These are phyloP conservation scores for Hyposoter didymator DNA, from an alignment of 2,888 invertebrate genomes.

Conservation along the genomic window DNA sequence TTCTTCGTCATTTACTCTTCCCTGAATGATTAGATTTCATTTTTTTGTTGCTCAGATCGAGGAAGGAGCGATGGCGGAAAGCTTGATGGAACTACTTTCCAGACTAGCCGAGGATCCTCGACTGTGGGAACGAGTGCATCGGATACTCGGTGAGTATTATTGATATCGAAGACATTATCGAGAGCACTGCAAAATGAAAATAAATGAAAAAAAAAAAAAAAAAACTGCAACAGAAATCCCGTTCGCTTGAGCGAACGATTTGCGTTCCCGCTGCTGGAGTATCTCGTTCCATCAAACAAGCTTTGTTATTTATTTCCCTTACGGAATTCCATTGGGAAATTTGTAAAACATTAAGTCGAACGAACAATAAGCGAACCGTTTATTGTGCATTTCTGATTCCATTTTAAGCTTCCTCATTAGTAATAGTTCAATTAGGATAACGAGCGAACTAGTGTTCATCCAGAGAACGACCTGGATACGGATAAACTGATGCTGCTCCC, in stretches of 20 bases:
- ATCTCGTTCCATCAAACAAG: neutral
- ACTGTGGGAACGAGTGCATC: slow-evolving; percentile 77
- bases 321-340: slow-evolving; percentile 40
- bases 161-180: slow-evolving; percentile 26
- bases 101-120: slow-evolving; percentile 79
- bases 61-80: slow-evolving; percentile 72
- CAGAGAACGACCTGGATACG: slow-evolving; percentile 10
- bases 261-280: neutral
- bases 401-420: slow-evolving; percentile 51
- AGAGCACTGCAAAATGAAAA: slow-evolving; percentile 14
- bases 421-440: slow-evolving; percentile 63
- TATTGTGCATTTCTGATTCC: slow-evolving; percentile 39
- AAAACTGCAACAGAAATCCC: neutral
- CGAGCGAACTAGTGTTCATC: slow-evolving; percentile 43
- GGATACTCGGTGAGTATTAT: slow-evolving; percentile 79
- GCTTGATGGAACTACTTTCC: slow-evolving; percentile 77
- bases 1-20: neutral
- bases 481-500: neutral
- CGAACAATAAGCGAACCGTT: neutral
- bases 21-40: neutral
- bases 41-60: slow-evolving; percentile 70
- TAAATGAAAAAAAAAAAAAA: neutral
- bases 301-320: slow-evolving; percentile 28
- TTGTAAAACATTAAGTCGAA: slow-evolving; percentile 56
- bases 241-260: slow-evolving; percentile 48